Evolutionary conservation across 2,113 vertebrate genomes (phyloP).

Genomic region (Nycticryphes semicollaris): DNA sequence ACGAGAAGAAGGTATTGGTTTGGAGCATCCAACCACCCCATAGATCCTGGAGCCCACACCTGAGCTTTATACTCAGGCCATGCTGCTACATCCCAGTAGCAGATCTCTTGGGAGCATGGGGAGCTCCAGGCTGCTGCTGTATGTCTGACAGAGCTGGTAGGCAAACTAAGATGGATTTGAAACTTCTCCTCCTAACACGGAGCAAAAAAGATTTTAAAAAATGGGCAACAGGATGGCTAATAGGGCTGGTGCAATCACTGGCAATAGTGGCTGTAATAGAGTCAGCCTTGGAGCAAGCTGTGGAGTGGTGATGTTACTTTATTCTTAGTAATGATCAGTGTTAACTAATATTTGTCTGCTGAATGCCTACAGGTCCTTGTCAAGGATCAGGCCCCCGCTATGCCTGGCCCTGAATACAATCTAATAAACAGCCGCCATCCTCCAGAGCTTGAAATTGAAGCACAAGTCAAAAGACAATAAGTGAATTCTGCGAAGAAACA

Average conservation of each 20-base stretch:
- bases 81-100: background rate
- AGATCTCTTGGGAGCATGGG: background rate
- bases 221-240: background rate
- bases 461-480: slow-evolving; percentile 40
- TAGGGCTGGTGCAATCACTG: background rate
- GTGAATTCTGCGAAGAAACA: slow-evolving; percentile 54
- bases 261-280: slow-evolving; percentile 1
- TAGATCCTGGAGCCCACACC: background rate
- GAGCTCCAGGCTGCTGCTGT: background rate
- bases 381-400: background rate
- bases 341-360: slow-evolving; percentile 46
- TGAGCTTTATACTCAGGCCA: background rate
- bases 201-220: slow-evolving; percentile 14
- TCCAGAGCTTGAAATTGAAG: slow-evolving; percentile 46
- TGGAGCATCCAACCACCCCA: background rate
- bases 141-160: background rate
- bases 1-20: background rate
- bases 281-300: slow-evolving; percentile 9
- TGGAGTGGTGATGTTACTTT: background rate
- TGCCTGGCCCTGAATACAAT: background rate
- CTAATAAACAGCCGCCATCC: background rate
- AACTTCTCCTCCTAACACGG: background rate
- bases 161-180: slow-evolving; percentile 9
- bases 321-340: slow-evolving; percentile 6
- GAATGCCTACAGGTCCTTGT: slow-evolving; percentile 13